Percentiles rank a stretch among this genome's conserved stretches.
Evolutionary conservation across 2,888 invertebrate genomes (phyloP).

Genomic region (Iphiclides podalirius): DNA sequence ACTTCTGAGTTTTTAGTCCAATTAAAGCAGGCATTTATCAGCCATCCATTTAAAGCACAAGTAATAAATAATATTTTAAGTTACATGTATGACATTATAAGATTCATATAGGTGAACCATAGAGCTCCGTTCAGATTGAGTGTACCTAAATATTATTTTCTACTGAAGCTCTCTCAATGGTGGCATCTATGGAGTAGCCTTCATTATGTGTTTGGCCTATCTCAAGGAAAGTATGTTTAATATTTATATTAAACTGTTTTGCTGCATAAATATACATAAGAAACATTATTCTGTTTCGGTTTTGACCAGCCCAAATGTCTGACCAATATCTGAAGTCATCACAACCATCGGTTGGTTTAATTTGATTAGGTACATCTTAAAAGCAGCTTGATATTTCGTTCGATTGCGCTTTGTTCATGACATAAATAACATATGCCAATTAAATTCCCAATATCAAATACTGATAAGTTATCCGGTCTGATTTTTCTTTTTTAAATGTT

Average conservation of each 20-base stretch:
- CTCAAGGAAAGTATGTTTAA: conserved; percentile 25
- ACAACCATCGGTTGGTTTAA: no score
- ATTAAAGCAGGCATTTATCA: conserved; percentile 2
- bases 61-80: background rate
- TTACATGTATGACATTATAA: conserved; percentile 7
- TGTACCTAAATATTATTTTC: conserved; percentile 18
- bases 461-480: conserved; percentile 7
- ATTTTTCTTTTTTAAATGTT: background rate
- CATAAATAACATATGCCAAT: conserved; percentile 24
- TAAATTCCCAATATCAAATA: background rate
- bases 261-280: conserved; percentile 20
- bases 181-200: conserved; percentile 24
- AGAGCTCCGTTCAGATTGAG: conserved; percentile 17
- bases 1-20: conserved; percentile 6
- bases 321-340: conserved; percentile 25
- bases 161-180: conserved; percentile 20
- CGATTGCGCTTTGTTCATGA: conserved; percentile 18
- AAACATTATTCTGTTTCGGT: conserved; percentile 25
- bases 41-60: background rate
- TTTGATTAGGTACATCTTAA: conserved; percentile 17
- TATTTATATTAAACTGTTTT: conserved; percentile 13
- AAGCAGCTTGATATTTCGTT: conserved; percentile 26
- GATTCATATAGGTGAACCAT: conserved; percentile 18
- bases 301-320: conserved; percentile 24
- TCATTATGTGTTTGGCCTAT: conserved; percentile 27